phyloP scores from a whole-genome alignment of 2,113 vertebrate species.

The Cathartes aura region DNA sequence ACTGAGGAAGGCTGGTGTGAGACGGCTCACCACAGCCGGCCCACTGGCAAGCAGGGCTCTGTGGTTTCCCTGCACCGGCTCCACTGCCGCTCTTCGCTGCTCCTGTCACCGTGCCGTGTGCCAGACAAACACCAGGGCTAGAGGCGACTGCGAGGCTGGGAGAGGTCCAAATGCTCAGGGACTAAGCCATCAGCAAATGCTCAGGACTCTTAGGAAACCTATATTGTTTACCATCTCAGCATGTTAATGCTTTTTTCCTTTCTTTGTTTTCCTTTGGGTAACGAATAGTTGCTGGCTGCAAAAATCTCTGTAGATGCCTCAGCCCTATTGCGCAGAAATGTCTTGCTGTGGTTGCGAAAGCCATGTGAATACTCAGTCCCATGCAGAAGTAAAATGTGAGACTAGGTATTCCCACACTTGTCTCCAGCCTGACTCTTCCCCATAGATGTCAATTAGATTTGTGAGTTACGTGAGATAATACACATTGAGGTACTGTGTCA shows the following conservation, averaged over 20 bases:
- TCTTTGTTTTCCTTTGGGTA: not conserved
- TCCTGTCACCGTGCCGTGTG: accelerated
- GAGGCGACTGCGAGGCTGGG: not conserved
- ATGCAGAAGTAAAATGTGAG: not conserved
- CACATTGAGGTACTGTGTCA: not conserved
- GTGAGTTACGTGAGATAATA: not conserved
- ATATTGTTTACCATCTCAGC: not conserved
- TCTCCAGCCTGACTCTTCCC: not conserved
- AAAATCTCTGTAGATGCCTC: not conserved
- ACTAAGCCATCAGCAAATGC: not conserved
- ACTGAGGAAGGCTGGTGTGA: not conserved
- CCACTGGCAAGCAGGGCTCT: accelerated
- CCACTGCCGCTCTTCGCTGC: accelerated
- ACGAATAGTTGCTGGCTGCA: not conserved
- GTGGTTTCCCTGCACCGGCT: not conserved
- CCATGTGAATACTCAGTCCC: not conserved
- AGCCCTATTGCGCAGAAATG: not conserved
- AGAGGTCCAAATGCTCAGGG: not conserved
- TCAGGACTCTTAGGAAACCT: not conserved
- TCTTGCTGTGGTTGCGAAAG: not conserved
- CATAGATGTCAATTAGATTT: not conserved
- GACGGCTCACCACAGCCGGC: accelerated
- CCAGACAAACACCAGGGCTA: not conserved
- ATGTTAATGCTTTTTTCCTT: not conserved
- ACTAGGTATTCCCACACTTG: not conserved